Evolutionary conservation across 2,888 invertebrate species (phyloP).

Genomic region (Cryptophagus acutangulus): DNA sequence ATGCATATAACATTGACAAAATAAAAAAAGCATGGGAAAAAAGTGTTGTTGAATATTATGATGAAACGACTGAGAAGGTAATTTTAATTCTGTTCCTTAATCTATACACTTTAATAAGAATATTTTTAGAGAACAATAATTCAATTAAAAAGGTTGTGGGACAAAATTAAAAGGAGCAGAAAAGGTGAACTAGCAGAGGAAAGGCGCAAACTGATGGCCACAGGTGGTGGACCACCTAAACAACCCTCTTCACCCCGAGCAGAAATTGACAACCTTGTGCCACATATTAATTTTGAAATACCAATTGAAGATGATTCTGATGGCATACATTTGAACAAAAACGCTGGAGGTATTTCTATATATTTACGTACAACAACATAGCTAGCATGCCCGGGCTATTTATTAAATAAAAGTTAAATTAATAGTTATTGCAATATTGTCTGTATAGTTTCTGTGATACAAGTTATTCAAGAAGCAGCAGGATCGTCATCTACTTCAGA

Average conservation of each 20-base stretch:
- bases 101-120: background rate
- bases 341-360: no score
- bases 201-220: slow-evolving; percentile 10
- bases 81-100: no score
- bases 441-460: no score
- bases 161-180: slow-evolving; percentile 10
- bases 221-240: slow-evolving; percentile 11
- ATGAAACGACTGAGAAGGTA: slow-evolving; percentile 4
- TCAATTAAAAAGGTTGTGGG: slow-evolving; percentile 12
- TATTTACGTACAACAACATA: no score
- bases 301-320: slow-evolving; percentile 7
- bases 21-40: no score
- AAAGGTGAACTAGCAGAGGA: slow-evolving; percentile 9
- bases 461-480: no score
- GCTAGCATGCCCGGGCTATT: no score
- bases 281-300: slow-evolving; percentile 5
- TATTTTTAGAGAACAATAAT: slow-evolving; percentile 11
- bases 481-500: no score
- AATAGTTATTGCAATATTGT: no score
- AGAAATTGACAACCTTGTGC: slow-evolving; percentile 7
- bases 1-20: no score
- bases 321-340: slow-evolving; percentile 7
- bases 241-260: slow-evolving; percentile 1
- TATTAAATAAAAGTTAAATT: no score
- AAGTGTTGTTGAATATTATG: slow-evolving; percentile 7